Evolutionary conservation across 2,113 vertebrate genomes (phyloP).

Genomic region (Dolichallabes microphthalmus): DNA sequence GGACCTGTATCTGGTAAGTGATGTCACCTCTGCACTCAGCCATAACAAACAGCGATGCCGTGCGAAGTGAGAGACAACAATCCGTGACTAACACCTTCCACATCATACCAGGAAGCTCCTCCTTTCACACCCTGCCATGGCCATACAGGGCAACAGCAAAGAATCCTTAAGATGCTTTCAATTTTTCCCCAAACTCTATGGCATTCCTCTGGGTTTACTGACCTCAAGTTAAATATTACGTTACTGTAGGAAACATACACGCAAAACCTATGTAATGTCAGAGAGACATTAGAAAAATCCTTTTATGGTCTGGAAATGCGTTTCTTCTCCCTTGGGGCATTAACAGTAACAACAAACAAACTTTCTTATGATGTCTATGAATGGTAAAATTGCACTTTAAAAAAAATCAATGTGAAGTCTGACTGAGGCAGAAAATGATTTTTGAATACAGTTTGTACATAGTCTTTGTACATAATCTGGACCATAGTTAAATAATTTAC

Average conservation of each 20-base stretch:
- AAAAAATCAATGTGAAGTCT: neutral
- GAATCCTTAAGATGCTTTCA: neutral
- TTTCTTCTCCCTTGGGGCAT: neutral
- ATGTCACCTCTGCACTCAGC: slow-evolving; percentile 60
- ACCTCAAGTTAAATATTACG: neutral
- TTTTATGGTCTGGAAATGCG: neutral
- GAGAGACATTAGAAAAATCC: neutral
- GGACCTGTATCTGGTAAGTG: slow-evolving; percentile 60
- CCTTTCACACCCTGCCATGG: slow-evolving; percentile 21
- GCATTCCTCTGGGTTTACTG: neutral
- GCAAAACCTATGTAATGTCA: neutral
- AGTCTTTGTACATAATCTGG: neutral
- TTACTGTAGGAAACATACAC: neutral
- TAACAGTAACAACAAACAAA: neutral
- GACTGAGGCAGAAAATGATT: neutral
- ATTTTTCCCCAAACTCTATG: neutral
- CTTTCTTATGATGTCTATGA: neutral
- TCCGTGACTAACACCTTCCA: slow-evolving; percentile 37
- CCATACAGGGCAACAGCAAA: slow-evolving; percentile 22
- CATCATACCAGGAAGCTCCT: slow-evolving; percentile 39
- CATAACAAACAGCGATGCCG: slow-evolving; percentile 52
- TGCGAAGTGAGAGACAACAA: slow-evolving; percentile 24
- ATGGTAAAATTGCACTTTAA: neutral
- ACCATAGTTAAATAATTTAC: neutral
- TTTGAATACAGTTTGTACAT: neutral